Evolutionary conservation across 1,140 invertebrate genomes (phyloP), one percentile per base, ranked within the genome.

Genomic region (Sipha flava): DNA sequence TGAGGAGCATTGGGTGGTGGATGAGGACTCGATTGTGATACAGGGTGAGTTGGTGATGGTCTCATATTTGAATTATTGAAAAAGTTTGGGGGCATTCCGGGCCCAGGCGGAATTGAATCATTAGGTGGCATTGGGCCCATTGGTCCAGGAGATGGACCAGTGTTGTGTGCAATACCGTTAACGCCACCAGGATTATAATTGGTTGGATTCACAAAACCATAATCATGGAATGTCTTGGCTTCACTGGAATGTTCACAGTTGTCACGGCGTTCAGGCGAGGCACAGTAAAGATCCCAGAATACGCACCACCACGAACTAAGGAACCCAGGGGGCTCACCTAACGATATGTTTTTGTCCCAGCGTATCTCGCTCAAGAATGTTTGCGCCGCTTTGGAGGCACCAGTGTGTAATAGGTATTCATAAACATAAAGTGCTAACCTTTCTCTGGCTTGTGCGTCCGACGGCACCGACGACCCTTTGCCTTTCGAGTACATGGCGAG

Each of bases 271-370:
- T 98, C 97, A 3, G 97, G 97, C 83, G 97, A 97, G 57, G 97
- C 97, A 88, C 96, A 98, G 86, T 98, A 99, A 82, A 99, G 88
- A 88, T 99, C 97, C 97, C 97, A 99, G 88, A 99, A 99, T 81
- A 98, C 97, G 88, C 96, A 98, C 96, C 96, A 99, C 97, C 97
- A 99, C 54, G 96, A 98, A 86, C 98, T 95, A 82, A 99, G 88
- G 88, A 99, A 99, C 86, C 95, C 97, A 72, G 97, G 97, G 81
- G 96, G 95, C 86, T 98, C 96, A 14, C 96, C 96, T 85, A 98
- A 89, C 82, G 95, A 97, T 86, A 98, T 98, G 86, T 98, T 98
- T 89, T 96, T 95, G 88, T 96, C 93, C 95, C 94, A 95, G 90
- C 94, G 89, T 84, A 96, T 95, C 90, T 96, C 96, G 75, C 95